Evolutionary conservation across 2,113 vertebrate genomes (phyloP).

Genomic region (Heptranchias perlo): DNA sequence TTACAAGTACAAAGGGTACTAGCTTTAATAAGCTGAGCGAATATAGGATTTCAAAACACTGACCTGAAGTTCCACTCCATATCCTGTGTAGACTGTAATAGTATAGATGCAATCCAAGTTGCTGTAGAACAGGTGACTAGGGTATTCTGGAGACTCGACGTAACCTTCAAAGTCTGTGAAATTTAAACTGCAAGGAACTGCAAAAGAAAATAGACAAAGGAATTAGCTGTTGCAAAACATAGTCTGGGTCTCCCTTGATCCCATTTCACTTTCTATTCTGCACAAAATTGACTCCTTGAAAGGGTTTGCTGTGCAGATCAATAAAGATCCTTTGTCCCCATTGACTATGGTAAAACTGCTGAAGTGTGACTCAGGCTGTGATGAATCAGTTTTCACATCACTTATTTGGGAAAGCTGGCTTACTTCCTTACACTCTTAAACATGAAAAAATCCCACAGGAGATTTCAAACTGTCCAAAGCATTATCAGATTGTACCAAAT

Average conservation of each 20-base stretch:
- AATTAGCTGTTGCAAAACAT: neutral
- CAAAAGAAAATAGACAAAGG: slow-evolving; percentile 43
- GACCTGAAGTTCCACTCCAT: slow-evolving; percentile 92
- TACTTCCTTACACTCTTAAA: neutral
- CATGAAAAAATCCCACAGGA: neutral
- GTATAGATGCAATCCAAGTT: slow-evolving; percentile 78
- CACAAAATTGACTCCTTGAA: slow-evolving; percentile 25
- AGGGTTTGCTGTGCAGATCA: neutral
- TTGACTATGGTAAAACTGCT: neutral
- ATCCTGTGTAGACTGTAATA: slow-evolving; percentile 79
- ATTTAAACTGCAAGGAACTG: slow-evolving; percentile 75
- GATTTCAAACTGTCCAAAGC: neutral
- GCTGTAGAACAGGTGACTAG: slow-evolving; percentile 54
- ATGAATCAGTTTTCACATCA: slow-evolving; percentile 21
- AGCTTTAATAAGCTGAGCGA: neutral
- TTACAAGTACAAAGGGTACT: neutral
- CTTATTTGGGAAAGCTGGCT: neutral
- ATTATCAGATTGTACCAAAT: neutral
- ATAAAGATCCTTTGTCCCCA: slow-evolving; percentile 10
- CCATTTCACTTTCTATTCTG: neutral
- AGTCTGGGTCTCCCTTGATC: slow-evolving; percentile 10
- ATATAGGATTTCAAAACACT: slow-evolving; percentile 33
- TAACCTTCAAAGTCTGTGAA: slow-evolving; percentile 76
- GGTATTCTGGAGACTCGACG: slow-evolving; percentile 65
- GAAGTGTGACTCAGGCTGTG: neutral